phyloP scores from a whole-genome alignment of 2,888 invertebrate genomes.

The Drosophila seclusa region DNA sequence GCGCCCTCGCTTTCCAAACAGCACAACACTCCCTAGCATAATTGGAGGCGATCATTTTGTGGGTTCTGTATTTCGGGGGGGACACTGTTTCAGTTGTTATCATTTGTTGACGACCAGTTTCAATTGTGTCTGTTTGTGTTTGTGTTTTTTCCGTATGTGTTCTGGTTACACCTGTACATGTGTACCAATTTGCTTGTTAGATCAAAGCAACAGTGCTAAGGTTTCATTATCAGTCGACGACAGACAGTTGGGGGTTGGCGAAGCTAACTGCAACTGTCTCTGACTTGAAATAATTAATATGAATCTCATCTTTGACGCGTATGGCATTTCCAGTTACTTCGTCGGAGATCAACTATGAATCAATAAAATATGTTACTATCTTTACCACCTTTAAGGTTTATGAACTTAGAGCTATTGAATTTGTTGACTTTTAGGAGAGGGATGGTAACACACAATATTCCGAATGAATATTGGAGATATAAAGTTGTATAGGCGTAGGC shows the following conservation, averaged over 20 bases:
- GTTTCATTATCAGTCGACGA: conserved; percentile 63
- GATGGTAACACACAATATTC: neutral
- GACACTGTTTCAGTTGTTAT: conserved; percentile 50
- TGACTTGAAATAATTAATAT: conserved; percentile 46
- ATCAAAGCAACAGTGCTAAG: conserved; percentile 69
- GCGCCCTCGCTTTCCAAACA: too few relatives aligned
- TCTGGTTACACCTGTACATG: conserved; percentile 22
- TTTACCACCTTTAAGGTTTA: neutral
- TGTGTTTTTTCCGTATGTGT: conserved; percentile 12
- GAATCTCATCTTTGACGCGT: neutral
- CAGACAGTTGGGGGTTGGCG: neutral
- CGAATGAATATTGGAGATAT: neutral
- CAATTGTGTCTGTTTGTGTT: conserved; percentile 22
- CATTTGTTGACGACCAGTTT: conserved; percentile 47
- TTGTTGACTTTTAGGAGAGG: neutral
- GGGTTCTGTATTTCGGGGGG: conserved; percentile 2
- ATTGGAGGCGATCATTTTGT: conserved; percentile 59
- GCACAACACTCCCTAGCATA: conserved; percentile 38
- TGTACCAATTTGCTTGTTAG: conserved; percentile 54
- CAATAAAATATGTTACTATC: neutral
- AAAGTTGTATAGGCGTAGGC: neutral
- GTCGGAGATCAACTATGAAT: neutral
- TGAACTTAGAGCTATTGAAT: neutral
- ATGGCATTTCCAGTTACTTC: neutral
- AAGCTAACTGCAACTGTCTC: conserved; percentile 23